Base-by-base conservation (phyloP, 2,888 invertebrate species). In the Zygothrica quintamaculata region DNA sequence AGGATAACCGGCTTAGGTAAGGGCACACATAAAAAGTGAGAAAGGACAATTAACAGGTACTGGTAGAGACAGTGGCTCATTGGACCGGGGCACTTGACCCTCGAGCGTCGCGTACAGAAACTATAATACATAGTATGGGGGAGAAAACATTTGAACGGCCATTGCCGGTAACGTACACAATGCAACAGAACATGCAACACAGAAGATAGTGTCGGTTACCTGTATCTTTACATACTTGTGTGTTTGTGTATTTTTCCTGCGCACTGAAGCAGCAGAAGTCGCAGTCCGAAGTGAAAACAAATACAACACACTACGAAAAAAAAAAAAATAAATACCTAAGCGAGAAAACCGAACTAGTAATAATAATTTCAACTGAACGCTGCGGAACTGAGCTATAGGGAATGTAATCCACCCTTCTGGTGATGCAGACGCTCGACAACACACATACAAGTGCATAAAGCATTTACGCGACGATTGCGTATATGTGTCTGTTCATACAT, bases 211-310 rank as follows among this genome's bases (percentile, higher is more conserved):
- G 68, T 67, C 57, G 44, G 57, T 77, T 80, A 75, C 77, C 82
- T 78, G 82, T 40, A 47, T 47, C 12, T 37, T 29, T 37, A 18
- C 33, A 22, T 46, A 12, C 37, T 8, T 52, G 33, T 29, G 42
- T 42, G 39, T 68, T 69, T 61, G 48, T 59, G 50, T 53, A 47
- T 51, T 13, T 60, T 51, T 56, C 37, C 57, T 74, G 68, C 42
- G 74, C 86, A 84, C 44, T 84, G 84, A 86, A 84, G 86, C 86
- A 84, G 86, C 84, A 84, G 80, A 85, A 85, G 86, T 80, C 74
- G 69, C 74, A 76, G 80, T 65, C 68, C 80, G 60, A 51, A 15
- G 77, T 76, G 64, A 76, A 74, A 77, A 79, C 64, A 84, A 82
- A 75, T 61, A 74, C 58, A 40, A 37, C 37, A 26, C 36, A 29